phyloP scores from a whole-genome alignment of 2,888 invertebrate species.

The Steromphala cineraria region DNA sequence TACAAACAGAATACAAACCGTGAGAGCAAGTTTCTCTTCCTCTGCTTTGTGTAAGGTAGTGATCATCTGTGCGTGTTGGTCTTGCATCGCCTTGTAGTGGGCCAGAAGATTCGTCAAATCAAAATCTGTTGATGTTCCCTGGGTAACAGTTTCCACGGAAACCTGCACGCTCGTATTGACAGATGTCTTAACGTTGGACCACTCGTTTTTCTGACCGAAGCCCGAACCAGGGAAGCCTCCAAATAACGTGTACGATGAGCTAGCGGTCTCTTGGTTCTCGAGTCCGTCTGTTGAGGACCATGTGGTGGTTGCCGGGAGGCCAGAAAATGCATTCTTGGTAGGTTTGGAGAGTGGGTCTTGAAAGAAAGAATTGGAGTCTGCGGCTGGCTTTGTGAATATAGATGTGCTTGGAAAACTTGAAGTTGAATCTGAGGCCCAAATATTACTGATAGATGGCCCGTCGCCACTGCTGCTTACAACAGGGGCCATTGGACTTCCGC shows the following conservation, averaged over 20 bases:
- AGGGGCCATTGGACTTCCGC: background rate
- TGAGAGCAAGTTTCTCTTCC: constrained; percentile 9
- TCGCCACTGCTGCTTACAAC: background rate
- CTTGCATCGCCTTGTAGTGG: background rate
- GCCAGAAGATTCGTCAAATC: background rate
- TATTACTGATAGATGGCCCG: background rate
- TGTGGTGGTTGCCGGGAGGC: background rate
- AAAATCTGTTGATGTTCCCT: constrained; percentile 17
- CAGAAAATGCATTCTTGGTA: background rate
- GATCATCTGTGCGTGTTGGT: background rate
- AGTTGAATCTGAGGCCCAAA: background rate
- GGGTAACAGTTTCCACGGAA: background rate
- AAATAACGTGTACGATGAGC: background rate
- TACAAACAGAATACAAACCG: background rate
- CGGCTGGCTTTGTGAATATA: background rate
- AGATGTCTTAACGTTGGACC: background rate
- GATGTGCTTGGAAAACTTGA: background rate
- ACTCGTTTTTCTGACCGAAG: background rate
- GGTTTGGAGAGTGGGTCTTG: background rate
- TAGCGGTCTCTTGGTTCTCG: background rate
- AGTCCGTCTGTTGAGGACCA: background rate
- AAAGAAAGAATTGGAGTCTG: background rate
- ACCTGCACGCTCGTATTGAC: background rate
- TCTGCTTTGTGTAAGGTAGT: background rate
- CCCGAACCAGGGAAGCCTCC: background rate